Percentiles rank a stretch among this genome's conserved stretches.
Conservation (phyloP, 2,888 invertebrate species). For the Empis livida region DNA sequence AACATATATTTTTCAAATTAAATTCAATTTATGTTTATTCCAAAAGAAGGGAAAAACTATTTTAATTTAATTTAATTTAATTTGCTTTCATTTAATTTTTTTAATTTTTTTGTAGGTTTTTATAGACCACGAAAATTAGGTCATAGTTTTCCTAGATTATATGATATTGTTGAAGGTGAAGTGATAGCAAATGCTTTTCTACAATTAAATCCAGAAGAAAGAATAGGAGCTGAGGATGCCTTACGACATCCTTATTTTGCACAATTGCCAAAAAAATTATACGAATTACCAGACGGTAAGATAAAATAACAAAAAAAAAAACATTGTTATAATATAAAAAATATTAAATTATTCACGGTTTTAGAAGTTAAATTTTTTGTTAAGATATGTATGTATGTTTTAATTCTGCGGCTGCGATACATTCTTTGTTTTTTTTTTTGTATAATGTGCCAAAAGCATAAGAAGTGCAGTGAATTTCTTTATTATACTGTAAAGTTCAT, state of each 20-base stretch:
- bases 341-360: too few relatives aligned
- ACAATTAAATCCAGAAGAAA: conserved; percentile 71
- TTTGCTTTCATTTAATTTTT: background rate
- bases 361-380: too few relatives aligned
- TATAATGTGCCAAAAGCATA: too few relatives aligned
- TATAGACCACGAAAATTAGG: conserved; percentile 68
- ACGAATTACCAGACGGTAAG: conserved; percentile 87
- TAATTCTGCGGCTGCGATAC: too few relatives aligned
- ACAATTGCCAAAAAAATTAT: conserved; percentile 75
- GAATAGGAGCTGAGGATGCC: conserved; percentile 79
- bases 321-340: background rate
- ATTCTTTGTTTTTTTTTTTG: too few relatives aligned
- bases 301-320: conserved; percentile 8
- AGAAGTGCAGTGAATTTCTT: too few relatives aligned
- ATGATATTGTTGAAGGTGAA: conserved; percentile 83
- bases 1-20: too few relatives aligned
- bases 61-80: too few relatives aligned
- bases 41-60: too few relatives aligned
- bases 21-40: too few relatives aligned
- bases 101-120: conserved; percentile 40
- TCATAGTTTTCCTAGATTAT: conserved; percentile 76
- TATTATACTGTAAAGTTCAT: too few relatives aligned
- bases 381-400: too few relatives aligned
- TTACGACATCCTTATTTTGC: conserved; percentile 84
- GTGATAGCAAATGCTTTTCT: conserved; percentile 73